These are phyloP conservation scores for Ficedula albicollis DNA, from an alignment of 2,797 vertebrate genomes.

Conservation along the genomic window DNA sequence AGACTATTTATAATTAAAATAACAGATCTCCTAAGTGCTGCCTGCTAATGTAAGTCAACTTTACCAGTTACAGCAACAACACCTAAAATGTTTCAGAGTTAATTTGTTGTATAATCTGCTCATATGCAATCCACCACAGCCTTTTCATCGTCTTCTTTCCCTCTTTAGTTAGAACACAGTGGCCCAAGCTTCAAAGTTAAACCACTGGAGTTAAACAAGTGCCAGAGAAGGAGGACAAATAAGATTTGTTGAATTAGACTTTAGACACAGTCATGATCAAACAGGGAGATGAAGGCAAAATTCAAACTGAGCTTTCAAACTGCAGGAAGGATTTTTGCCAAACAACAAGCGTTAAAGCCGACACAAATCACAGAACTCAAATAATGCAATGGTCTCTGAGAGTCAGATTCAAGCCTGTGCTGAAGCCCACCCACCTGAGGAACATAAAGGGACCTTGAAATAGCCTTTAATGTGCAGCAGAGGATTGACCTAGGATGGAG, in stretches of 20 bases:
- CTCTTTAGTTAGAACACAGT: neutral
- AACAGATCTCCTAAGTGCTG: neutral
- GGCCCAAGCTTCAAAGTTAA: neutral
- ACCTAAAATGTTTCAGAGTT: neutral
- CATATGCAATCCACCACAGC: neutral
- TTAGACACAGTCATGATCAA: neutral
- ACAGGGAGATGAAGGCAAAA: neutral
- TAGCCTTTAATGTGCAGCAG: constrained; percentile 19
- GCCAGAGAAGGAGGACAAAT: neutral
- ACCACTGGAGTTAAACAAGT: neutral
- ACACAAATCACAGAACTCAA: neutral
- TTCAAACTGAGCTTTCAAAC: neutral
- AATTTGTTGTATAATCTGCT: neutral
- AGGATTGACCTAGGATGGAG: neutral
- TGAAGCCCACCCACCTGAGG: neutral
- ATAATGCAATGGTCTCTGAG: neutral
- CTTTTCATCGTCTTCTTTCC: neutral
- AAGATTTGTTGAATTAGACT: neutral
- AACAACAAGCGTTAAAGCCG: neutral
- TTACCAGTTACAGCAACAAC: neutral
- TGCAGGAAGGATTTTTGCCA: neutral
- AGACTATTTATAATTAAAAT: neutral
- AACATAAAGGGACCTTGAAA: constrained; percentile 36
- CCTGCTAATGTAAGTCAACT: neutral
- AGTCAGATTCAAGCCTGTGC: neutral